Conservation (phyloP, 1,140 invertebrate species). For the Drosophila biarmipes region DNA sequence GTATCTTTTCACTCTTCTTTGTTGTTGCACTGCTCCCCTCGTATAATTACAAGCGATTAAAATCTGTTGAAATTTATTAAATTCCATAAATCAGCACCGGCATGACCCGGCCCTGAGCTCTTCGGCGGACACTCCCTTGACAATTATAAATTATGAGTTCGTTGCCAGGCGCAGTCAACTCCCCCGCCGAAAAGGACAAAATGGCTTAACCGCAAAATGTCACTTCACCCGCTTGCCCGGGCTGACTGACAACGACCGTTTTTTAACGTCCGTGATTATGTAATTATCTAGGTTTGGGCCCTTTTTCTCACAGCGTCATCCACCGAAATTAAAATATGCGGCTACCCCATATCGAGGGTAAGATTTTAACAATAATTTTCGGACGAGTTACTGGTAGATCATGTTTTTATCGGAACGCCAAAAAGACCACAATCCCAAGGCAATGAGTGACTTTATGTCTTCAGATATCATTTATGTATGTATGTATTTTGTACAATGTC, state of each 20-base stretch:
- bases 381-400: constrained; percentile 41
- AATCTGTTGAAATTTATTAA: constrained; percentile 81
- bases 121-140: constrained; percentile 63
- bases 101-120: neutral
- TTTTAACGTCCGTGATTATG: constrained; percentile 44
- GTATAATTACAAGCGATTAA: constrained; percentile 80
- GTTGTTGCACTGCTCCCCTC: constrained; percentile 12
- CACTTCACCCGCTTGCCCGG: constrained; percentile 44
- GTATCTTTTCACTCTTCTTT: constrained; percentile 6
- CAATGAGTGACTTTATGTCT: constrained; percentile 55
- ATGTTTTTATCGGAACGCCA: constrained; percentile 40
- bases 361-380: neutral
- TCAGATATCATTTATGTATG: neutral
- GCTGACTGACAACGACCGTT: constrained; percentile 26
- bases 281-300: constrained; percentile 31
- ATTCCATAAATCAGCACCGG: constrained; percentile 76
- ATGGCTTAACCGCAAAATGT: constrained; percentile 77
- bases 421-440: constrained; percentile 50
- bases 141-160: constrained; percentile 81
- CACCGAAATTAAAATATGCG: constrained; percentile 14
- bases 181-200: constrained; percentile 48
- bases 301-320: constrained; percentile 23
- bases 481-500: too few species aligned
- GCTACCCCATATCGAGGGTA: constrained; percentile 9
- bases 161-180: constrained; percentile 46